phyloP scores from a whole-genome alignment of 2,113 vertebrate species.

The Cryptoleucopteryx plumbea region DNA sequence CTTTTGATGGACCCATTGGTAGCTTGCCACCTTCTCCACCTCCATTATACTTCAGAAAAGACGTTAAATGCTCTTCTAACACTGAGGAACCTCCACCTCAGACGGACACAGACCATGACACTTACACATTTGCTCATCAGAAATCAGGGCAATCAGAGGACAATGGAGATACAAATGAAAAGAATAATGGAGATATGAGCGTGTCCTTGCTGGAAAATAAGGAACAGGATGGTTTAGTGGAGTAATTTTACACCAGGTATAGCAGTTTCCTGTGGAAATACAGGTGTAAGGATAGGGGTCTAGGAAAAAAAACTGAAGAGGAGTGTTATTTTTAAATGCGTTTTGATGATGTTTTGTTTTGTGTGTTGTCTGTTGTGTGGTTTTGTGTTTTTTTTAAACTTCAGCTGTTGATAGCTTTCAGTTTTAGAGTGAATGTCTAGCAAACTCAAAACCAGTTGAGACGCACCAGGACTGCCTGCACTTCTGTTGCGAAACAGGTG shows the following conservation, averaged over 20 bases:
- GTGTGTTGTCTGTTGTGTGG: background rate
- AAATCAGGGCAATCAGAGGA: background rate
- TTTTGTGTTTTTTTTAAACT: background rate
- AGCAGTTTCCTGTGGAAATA: conserved; percentile 10
- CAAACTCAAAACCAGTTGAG: background rate
- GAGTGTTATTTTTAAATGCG: background rate
- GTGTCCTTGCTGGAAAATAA: conserved; percentile 63
- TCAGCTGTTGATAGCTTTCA: conserved; percentile 2
- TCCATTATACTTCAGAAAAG: conserved; percentile 58
- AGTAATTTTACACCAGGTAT: background rate
- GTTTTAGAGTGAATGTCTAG: background rate
- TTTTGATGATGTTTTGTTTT: background rate
- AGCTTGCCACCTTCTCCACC: conserved; percentile 78
- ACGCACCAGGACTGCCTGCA: background rate
- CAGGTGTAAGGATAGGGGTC: background rate
- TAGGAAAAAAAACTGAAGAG: background rate
- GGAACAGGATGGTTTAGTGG: background rate
- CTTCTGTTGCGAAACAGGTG: background rate
- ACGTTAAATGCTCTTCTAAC: background rate
- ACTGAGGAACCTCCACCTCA: background rate
- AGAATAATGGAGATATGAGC: background rate
- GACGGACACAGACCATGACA: conserved; percentile 76
- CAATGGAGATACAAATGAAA: conserved; percentile 15
- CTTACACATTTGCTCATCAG: conserved; percentile 81
- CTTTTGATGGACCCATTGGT: conserved; percentile 73